Conservation (phyloP, 2,888 invertebrate species). For the Troilus luridus region DNA sequence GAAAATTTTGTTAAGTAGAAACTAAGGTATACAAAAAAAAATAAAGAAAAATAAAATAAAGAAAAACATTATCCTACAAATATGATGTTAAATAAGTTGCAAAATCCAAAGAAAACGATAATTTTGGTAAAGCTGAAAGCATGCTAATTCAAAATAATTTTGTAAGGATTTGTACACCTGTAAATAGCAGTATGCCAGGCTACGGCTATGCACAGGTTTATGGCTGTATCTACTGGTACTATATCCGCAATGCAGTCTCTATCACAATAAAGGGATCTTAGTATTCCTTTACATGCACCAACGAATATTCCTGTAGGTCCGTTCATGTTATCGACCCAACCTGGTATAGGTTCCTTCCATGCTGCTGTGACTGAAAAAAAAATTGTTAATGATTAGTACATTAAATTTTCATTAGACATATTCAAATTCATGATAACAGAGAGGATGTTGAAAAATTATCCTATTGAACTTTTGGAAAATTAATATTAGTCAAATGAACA, state of each 20-base stretch:
- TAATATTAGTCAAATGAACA: too few species aligned
- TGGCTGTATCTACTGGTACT: conserved; percentile 70
- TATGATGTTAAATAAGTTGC: too few species aligned
- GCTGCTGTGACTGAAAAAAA: conserved; percentile 81
- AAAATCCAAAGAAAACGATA: neutral
- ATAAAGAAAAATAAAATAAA: too few species aligned
- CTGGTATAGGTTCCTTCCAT: conserved; percentile 82
- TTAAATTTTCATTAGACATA: neutral
- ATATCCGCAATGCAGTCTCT: conserved; percentile 69
- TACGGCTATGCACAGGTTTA: conserved; percentile 72
- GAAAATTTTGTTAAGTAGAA: too few species aligned
- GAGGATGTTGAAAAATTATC: neutral
- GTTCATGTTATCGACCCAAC: conserved; percentile 93
- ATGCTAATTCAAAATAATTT: neutral
- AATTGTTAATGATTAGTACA: neutral
- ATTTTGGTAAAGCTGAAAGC: neutral
- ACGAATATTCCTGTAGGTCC: conserved; percentile 83
- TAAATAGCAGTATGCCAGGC: conserved; percentile 72
- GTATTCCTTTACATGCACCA: conserved; percentile 71
- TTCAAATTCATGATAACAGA: too few species aligned
- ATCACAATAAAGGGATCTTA: conserved; percentile 71
- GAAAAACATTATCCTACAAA: too few species aligned
- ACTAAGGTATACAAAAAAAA: too few species aligned
- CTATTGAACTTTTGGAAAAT: neutral
- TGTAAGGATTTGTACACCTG: conserved; percentile 64